Percentiles rank a stretch among this genome's conserved stretches.
These are phyloP conservation scores for Agrilus mali DNA, from an alignment of 2,888 invertebrate species.

Conservation along the genomic window DNA sequence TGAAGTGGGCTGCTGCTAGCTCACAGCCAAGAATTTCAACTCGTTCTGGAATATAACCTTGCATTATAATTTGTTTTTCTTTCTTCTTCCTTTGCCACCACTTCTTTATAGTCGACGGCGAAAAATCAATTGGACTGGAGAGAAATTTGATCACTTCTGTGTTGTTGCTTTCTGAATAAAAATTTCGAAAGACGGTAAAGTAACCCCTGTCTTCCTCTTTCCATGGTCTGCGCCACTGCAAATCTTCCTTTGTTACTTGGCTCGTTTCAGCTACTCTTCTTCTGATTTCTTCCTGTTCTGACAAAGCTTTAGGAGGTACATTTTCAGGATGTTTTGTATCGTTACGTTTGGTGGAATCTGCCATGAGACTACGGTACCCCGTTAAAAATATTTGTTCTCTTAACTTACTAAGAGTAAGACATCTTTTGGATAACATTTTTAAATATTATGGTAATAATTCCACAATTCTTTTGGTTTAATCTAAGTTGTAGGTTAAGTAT, in stretches of 20 bases:
- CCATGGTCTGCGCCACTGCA: slow-evolving; percentile 51
- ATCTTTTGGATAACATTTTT: too few species aligned
- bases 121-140: slow-evolving; percentile 37
- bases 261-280: slow-evolving; percentile 2
- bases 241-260: slow-evolving; percentile 29
- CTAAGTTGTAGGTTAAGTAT: too few species aligned
- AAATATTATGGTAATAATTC: too few species aligned
- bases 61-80: slow-evolving; percentile 41
- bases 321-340: slow-evolving; percentile 6
- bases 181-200: slow-evolving; percentile 44
- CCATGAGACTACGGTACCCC: too few species aligned
- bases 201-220: slow-evolving; percentile 45
- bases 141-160: slow-evolving; percentile 33
- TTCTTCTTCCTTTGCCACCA: slow-evolving; percentile 45
- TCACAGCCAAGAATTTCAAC: slow-evolving; percentile 59
- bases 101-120: slow-evolving; percentile 35
- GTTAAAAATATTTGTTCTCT: too few species aligned
- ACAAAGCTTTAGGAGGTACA: slow-evolving; percentile 6
- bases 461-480: too few species aligned
- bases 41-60: slow-evolving; percentile 46
- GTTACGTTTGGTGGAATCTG: neutral
- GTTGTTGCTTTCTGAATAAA: slow-evolving; percentile 42
- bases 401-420: too few species aligned
- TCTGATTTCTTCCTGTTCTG: slow-evolving; percentile 5
- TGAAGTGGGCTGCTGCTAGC: slow-evolving; percentile 76